Conservation (phyloP, 2,888 invertebrate genomes). For the Watsonalla binaria region DNA sequence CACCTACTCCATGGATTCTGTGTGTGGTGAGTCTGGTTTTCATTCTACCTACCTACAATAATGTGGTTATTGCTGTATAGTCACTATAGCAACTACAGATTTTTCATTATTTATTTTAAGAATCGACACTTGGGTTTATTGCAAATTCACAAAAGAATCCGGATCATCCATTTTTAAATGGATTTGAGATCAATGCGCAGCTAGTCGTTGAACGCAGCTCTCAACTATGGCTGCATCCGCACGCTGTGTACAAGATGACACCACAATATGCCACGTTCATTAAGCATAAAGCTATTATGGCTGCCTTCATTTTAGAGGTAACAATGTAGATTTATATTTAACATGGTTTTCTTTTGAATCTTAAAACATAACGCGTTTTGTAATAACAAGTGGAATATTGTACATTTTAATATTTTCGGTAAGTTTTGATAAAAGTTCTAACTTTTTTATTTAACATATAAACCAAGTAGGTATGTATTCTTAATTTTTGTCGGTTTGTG, state of each 20-base stretch:
- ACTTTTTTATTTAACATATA: no score
- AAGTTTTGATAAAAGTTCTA: no score
- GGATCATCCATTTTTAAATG: constrained; percentile 17
- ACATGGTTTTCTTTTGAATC: no score
- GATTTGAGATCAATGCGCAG: constrained; percentile 15
- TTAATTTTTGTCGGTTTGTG: no score
- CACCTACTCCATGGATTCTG: constrained; percentile 40
- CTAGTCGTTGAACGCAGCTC: constrained; percentile 14
- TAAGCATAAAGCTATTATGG: constrained; percentile 2
- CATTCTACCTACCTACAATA: no score
- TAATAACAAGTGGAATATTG: no score
- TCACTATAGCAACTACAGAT: no score
- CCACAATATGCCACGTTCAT: constrained; percentile 9
- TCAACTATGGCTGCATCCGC: constrained; percentile 29
- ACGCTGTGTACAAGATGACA: constrained; percentile 20
- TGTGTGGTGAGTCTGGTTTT: constrained; percentile 31
- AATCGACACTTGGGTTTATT: constrained; percentile 20
- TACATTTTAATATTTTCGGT: no score
- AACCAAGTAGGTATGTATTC: no score
- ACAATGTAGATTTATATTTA: no score
- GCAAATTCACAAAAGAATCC: constrained; percentile 16
- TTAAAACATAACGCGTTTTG: no score
- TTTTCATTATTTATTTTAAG: constrained; percentile 5
- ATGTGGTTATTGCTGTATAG: no score
- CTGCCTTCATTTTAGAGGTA: background rate